Conservation (phyloP, 2,797 vertebrate genomes). For the Apogon talboti region DNA sequence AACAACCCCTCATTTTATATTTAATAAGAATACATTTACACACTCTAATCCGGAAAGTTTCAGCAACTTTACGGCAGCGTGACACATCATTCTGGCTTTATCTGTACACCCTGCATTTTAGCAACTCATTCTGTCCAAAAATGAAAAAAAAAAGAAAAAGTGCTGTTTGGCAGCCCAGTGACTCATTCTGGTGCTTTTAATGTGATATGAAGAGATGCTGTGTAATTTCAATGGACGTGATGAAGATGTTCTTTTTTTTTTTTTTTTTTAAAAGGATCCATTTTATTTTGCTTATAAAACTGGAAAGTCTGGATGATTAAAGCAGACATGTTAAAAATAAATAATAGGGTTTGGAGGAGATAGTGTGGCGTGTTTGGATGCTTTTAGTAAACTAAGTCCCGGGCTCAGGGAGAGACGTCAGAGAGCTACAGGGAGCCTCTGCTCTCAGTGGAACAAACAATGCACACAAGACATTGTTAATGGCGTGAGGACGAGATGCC, state of each 20-base stretch:
- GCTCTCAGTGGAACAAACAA: slow-evolving; percentile 92
- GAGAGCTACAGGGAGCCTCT: slow-evolving; percentile 82
- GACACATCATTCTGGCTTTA: slow-evolving; percentile 53
- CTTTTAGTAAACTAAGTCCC: slow-evolving; percentile 54
- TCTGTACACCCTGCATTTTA: slow-evolving; percentile 16
- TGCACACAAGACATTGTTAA: slow-evolving; percentile 86
- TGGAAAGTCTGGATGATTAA: slow-evolving; percentile 2
- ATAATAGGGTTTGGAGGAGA: background rate
- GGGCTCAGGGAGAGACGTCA: slow-evolving; percentile 84
- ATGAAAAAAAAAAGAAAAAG: slow-evolving; percentile 4
- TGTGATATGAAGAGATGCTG: slow-evolving; percentile 6
- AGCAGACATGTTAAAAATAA: slow-evolving; percentile 11
- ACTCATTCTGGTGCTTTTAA: slow-evolving; percentile 37
- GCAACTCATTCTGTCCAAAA: slow-evolving; percentile 28
- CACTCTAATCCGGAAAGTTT: slow-evolving; percentile 58
- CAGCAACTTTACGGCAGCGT: slow-evolving; percentile 37
- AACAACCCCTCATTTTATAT: slow-evolving; percentile 76
- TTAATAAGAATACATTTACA: slow-evolving; percentile 78
- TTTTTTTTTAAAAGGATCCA: background rate
- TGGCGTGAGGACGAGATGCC: slow-evolving; percentile 85
- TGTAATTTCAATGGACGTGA: slow-evolving; percentile 1
- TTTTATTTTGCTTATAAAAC: slow-evolving; percentile 8
- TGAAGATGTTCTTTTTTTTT: too few species aligned
- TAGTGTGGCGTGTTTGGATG: slow-evolving; percentile 42
- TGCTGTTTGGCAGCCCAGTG: slow-evolving; percentile 22